Base-by-base conservation (phyloP, 2,113 vertebrate species). In the Semnopithecus entellus region DNA sequence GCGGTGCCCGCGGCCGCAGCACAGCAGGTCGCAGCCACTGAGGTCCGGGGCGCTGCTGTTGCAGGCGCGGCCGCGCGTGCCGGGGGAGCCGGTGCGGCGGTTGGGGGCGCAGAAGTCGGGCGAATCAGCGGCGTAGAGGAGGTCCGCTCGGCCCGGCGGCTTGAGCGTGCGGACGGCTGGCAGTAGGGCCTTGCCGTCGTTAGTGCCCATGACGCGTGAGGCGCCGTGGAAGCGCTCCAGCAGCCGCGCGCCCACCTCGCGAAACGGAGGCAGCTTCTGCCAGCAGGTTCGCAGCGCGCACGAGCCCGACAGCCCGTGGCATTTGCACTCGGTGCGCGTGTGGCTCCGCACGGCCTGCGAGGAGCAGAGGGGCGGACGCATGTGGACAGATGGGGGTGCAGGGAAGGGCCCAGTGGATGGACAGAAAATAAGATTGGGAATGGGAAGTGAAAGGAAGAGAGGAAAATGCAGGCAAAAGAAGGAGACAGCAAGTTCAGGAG, bases 201-300 rank as follows among this genome's bases (percentile, higher is more conserved):
- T 99, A 96, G 99, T 99, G 0, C 99, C 99, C 99, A 99, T 99
- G 97, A 99, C 99, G 89, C 99, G 99, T 94, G 99, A 99, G 43
- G 99, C 99, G 0, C 99, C 99, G 0, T 99, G 99, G 98, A 99
- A 99, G 84, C 99, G 99, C 98, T 99, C 99, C 1, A 99, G 98
- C 43, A 99, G 98, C 43, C 99, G 99, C 93, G 99, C 99, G 3
- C 99, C 99, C 81, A 99, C 99, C 97, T 99, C 99, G 0, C 99
- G 99, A 97, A 99, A 99, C 94, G 99, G 99, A 16, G 99, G 99
- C 99, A 99, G 99, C 99, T 99, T 99, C 97, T 99, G 99, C 99
- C 99, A 99, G 98, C 99, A 99, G 88, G 99, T 99, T 45, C 99
- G 98, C 96, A 99, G 98, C 0, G 99, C 99, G 99, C 99, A 99